These are phyloP conservation scores for Agrotis clavis DNA, from an alignment of 2,888 invertebrate genomes.

Conservation along the genomic window DNA sequence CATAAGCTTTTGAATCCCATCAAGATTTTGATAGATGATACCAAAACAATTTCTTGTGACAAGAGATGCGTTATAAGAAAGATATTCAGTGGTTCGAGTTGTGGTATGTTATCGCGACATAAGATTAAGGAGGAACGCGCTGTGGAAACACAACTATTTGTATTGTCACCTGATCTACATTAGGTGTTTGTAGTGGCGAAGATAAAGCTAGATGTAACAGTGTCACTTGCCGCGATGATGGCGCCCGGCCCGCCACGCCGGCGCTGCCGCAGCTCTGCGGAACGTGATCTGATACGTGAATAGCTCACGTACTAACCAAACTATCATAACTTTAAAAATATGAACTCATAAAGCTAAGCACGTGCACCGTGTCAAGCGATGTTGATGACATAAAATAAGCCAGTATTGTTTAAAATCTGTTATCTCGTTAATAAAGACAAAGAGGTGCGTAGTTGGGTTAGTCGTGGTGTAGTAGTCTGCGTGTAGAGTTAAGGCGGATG, in stretches of 20 bases:
- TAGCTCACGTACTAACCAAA: constrained; percentile 82
- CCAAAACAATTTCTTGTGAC: constrained; percentile 55
- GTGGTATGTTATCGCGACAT: constrained; percentile 78
- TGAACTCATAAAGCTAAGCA: constrained; percentile 72
- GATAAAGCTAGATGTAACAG: constrained; percentile 77
- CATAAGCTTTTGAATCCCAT: constrained; percentile 30
- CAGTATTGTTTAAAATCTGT: constrained; percentile 18
- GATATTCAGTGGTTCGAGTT: constrained; percentile 74
- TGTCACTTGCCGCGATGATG: constrained; percentile 64
- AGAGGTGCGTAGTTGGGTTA: constrained; percentile 37
- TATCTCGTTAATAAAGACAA: constrained; percentile 29
- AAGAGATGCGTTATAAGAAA: constrained; percentile 73
- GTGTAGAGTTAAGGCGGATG: constrained; percentile 71
- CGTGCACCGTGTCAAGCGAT: constrained; percentile 67
- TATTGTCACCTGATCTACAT: constrained; percentile 85
- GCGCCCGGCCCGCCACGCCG: constrained; percentile 51
- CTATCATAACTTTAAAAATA: constrained; percentile 76
- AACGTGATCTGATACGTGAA: constrained; percentile 79
- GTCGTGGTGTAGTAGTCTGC: constrained; percentile 50
- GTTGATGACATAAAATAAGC: constrained; percentile 35
- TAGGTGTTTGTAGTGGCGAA: constrained; percentile 76
- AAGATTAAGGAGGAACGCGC: constrained; percentile 85
- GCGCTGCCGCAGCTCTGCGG: constrained; percentile 55
- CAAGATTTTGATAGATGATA: constrained; percentile 40
- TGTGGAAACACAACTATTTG: constrained; percentile 86